phyloP scores from a whole-genome alignment of 1,140 invertebrate species.

The Trachymyrmex cornetzi region DNA sequence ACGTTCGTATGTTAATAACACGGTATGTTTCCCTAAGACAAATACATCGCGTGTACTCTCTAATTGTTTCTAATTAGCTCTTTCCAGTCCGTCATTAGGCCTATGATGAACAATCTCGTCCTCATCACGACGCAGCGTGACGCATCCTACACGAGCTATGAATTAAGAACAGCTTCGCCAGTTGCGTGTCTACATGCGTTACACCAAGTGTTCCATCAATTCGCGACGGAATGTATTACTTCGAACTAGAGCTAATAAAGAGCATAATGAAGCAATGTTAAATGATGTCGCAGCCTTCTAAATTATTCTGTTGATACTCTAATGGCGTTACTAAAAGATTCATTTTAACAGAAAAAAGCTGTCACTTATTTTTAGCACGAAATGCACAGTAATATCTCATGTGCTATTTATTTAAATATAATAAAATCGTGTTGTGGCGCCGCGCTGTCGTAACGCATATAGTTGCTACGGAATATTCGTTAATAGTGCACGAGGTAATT shows the following conservation, averaged over 20 bases:
- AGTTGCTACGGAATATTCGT: background rate
- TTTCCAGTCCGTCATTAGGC: slow-evolving; percentile 7
- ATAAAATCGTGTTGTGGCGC: background rate
- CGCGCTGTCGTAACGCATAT: background rate
- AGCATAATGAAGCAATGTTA: background rate
- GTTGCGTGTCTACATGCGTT: background rate
- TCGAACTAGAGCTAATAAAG: background rate
- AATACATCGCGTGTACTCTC: slow-evolving; percentile 3
- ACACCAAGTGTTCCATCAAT: background rate
- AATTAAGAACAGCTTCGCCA: slow-evolving; percentile 38
- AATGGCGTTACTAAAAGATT: background rate
- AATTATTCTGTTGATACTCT: background rate
- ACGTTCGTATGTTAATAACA: background rate
- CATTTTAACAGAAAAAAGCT: background rate
- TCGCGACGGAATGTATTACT: background rate
- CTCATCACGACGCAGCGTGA: slow-evolving; percentile 22
- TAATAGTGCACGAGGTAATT: background rate
- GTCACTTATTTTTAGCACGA: slow-evolving; percentile 5
- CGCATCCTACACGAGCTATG: background rate
- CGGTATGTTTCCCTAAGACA: background rate
- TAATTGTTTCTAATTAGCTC: slow-evolving; percentile 52
- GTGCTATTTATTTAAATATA: background rate
- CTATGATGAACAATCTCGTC: slow-evolving; percentile 18
- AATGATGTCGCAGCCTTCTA: background rate
- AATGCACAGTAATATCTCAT: background rate